These are phyloP conservation scores for Cantharis flavilabris DNA, from an alignment of 2,888 invertebrate species.

Conservation along the genomic window DNA sequence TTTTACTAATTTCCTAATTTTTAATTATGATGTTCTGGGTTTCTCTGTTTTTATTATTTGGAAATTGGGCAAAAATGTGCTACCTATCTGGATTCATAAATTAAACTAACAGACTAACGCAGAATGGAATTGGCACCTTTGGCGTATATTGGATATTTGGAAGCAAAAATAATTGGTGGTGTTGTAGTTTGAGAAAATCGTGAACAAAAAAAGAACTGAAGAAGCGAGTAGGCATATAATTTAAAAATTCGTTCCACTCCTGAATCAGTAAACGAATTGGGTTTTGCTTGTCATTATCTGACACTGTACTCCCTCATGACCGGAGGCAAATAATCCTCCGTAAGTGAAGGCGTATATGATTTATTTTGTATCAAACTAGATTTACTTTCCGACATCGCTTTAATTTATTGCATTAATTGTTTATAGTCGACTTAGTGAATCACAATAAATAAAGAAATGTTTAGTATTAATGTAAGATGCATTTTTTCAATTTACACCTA, in stretches of 20 bases:
- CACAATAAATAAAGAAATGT: background rate
- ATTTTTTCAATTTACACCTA: constrained; percentile 7
- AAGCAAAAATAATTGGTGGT: background rate
- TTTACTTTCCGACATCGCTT: constrained; percentile 8
- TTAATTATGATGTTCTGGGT: too few species aligned
- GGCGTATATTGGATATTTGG: background rate
- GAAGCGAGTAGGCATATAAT: background rate
- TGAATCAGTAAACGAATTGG: constrained; percentile 22
- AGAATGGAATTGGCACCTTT: background rate
- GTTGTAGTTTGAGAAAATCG: background rate
- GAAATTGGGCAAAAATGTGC: background rate
- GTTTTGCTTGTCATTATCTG: constrained; percentile 4
- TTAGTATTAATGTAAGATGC: background rate
- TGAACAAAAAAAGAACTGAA: background rate
- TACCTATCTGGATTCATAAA: background rate
- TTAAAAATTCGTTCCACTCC: constrained; percentile 26
- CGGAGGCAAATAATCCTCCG: background rate
- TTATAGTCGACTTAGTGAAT: background rate
- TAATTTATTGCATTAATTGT: background rate
- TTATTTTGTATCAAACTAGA: constrained; percentile 7
- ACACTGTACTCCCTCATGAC: constrained; percentile 4
- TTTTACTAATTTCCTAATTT: background rate
- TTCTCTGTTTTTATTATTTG: too few species aligned
- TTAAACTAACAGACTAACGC: background rate
- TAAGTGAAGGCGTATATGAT: background rate